phyloP scores from a whole-genome alignment of 2,113 vertebrate genomes.

The Leuciscus idus region DNA sequence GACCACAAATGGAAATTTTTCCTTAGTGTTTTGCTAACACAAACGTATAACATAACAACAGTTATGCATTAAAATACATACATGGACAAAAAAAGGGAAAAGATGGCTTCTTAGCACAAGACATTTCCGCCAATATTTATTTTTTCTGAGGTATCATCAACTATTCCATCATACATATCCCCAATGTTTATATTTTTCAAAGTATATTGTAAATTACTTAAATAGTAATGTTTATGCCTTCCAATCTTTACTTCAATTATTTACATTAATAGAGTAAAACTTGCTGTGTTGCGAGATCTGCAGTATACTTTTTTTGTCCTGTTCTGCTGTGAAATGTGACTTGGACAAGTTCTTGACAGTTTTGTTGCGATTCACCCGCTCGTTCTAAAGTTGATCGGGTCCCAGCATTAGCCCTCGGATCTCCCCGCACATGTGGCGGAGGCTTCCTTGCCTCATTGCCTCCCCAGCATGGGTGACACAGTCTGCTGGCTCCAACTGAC shows the following conservation, averaged over 20 bases:
- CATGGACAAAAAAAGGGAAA: background rate
- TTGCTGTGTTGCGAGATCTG: background rate
- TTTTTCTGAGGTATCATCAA: background rate
- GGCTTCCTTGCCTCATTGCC: constrained; percentile 54
- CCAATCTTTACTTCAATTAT: background rate
- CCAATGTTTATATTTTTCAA: background rate
- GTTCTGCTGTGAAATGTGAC: background rate
- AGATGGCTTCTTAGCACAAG: background rate
- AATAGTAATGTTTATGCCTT: too few species aligned
- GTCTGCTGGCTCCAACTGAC: constrained; percentile 57
- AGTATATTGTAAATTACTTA: too few species aligned
- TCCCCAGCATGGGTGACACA: constrained; percentile 52
- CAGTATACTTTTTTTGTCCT: background rate
- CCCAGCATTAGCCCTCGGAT: constrained; percentile 19
- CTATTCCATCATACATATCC: background rate
- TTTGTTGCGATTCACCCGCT: background rate
- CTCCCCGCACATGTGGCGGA: constrained; percentile 6
- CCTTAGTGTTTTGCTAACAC: background rate
- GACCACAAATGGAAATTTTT: background rate
- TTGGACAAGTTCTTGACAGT: background rate
- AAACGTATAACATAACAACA: background rate
- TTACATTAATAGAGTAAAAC: background rate
- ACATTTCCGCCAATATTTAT: background rate
- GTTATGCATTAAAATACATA: background rate
- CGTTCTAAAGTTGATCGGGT: constrained; percentile 32